These are phyloP conservation scores for Pocillopora damicornis DNA, from an alignment of 64 coral and sea anemone genomes.

Conservation along the genomic window DNA sequence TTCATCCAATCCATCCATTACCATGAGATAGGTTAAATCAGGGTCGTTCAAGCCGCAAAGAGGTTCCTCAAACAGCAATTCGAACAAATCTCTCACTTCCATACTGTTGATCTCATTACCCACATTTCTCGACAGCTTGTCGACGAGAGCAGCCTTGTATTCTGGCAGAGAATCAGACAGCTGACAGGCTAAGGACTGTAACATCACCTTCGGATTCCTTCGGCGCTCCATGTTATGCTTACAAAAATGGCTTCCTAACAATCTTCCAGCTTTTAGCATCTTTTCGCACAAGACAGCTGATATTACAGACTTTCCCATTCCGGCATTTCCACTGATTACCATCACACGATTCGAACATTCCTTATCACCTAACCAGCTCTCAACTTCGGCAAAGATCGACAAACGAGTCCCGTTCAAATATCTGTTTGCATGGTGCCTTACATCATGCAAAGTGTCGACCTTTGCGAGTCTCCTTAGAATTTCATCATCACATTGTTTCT, in stretches of 20 bases:
- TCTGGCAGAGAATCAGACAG: conserved; percentile 44
- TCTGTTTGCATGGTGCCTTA: not conserved
- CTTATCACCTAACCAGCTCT: conserved; percentile 1
- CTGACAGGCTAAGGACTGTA: conserved; percentile 52
- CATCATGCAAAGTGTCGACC: not conserved
- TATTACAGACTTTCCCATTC: conserved; percentile 62
- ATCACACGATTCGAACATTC: conserved; percentile 6
- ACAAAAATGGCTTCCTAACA: conserved; percentile 58
- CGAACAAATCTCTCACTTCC: conserved; percentile 53
- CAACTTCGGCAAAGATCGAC: conserved; percentile 19
- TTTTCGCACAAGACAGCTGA: conserved; percentile 39
- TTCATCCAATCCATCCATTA: conserved; percentile 45
- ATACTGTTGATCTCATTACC: conserved; percentile 7
- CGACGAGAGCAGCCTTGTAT: conserved; percentile 27
- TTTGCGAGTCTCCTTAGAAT: not conserved
- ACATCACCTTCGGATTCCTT: conserved; percentile 52
- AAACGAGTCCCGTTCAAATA: conserved; percentile 22
- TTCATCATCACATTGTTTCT: not conserved
- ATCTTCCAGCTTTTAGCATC: conserved; percentile 3
- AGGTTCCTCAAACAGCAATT: conserved; percentile 48
- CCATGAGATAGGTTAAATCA: conserved; percentile 8
- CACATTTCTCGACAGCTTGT: conserved; percentile 43
- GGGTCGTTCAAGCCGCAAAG: not conserved
- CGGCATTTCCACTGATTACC: conserved; percentile 42
- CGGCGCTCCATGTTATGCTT: conserved; percentile 41